Evolutionary conservation across 2,888 invertebrate genomes (phyloP).

Genomic region (Eudemis profundana): DNA sequence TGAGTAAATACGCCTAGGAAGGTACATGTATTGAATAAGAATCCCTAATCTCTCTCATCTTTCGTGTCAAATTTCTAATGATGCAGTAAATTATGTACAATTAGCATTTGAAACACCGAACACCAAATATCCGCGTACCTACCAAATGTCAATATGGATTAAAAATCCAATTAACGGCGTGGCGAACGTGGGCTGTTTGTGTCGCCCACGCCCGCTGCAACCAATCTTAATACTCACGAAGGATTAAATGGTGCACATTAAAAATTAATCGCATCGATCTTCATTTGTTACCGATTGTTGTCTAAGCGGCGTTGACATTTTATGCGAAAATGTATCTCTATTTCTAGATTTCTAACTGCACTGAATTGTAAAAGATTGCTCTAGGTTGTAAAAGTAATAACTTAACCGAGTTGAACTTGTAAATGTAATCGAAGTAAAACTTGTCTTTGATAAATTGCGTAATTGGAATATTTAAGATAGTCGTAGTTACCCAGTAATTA

Average conservation of each 20-base stretch:
- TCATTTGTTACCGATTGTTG: conserved; percentile 28
- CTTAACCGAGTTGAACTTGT: conserved; percentile 39
- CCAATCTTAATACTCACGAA: conserved; percentile 32
- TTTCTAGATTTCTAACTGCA: neutral
- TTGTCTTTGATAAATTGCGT: conserved; percentile 72
- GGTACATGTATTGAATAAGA: too few species aligned
- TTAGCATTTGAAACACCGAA: conserved; percentile 7
- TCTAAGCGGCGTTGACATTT: neutral
- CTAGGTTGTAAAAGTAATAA: conserved; percentile 21
- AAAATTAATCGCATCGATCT: conserved; percentile 25
- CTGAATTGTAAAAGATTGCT: conserved; percentile 13
- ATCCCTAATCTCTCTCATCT: too few species aligned
- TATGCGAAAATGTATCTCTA: neutral
- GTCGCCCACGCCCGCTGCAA: conserved; percentile 52
- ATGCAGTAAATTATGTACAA: conserved; percentile 13
- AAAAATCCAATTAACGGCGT: conserved; percentile 59
- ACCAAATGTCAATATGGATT: conserved; percentile 57
- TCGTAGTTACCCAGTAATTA: conserved; percentile 56
- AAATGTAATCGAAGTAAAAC: conserved; percentile 68
- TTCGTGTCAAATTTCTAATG: conserved; percentile 5
- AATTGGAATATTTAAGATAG: conserved; percentile 77
- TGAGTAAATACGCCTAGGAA: too few species aligned
- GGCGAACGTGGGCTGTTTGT: conserved; percentile 31
- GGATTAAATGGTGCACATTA: conserved; percentile 36
- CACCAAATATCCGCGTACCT: conserved; percentile 28